Conservation (phyloP, 92 coral and sea anemone genomes). For the Phenganax marumi region DNA sequence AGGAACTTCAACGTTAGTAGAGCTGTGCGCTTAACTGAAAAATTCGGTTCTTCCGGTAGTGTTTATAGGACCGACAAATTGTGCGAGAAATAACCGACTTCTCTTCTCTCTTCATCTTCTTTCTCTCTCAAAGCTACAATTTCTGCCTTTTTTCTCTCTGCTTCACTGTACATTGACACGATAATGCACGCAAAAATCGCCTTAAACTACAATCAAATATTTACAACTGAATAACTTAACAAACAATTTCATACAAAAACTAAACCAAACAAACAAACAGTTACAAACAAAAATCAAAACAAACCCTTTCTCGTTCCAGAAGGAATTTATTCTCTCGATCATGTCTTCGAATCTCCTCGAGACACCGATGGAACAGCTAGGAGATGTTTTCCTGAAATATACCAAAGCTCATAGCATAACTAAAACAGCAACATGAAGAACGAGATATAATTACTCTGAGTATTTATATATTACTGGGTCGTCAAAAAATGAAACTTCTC, state of each 20-base stretch:
- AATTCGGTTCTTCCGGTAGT: no score
- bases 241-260: background rate
- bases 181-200: background rate
- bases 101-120: constrained; percentile 66
- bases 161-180: constrained; percentile 56
- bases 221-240: background rate
- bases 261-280: background rate
- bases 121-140: constrained; percentile 63
- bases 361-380: constrained; percentile 61
- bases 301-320: constrained; percentile 61
- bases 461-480: constrained; percentile 1
- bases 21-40: no score
- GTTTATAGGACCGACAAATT: no score
- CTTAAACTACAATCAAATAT: background rate
- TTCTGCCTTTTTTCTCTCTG: constrained; percentile 73
- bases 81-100: no score
- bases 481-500: background rate
- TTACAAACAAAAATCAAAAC: background rate
- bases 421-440: background rate
- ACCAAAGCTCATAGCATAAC: background rate
- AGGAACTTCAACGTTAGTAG: no score
- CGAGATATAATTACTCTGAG: no score
- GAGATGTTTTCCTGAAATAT: constrained; percentile 22
- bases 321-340: constrained; percentile 79
- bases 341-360: constrained; percentile 76